Conservation (phyloP, 64 coral and sea anemone species). For the Orbicella faveolata region DNA sequence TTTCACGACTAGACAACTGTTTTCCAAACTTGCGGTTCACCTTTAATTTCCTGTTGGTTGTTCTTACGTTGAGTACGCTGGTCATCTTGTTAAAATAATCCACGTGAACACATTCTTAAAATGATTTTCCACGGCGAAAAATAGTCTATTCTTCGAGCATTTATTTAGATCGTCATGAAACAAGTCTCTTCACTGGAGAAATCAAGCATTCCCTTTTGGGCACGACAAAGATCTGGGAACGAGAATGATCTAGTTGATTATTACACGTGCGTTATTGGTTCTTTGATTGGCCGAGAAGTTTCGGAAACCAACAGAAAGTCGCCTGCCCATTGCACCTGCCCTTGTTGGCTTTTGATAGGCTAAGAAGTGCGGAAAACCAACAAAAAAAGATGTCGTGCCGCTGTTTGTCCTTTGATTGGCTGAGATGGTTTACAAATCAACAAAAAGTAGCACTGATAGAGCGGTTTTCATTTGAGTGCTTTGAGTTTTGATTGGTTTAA, state of each 20-base stretch:
- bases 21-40: not conserved
- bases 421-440: too few relatives aligned
- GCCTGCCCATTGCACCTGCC: not conserved
- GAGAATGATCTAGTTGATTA: not conserved
- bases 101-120: not conserved
- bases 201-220: not conserved
- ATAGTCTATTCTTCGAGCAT: not conserved
- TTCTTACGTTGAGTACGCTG: not conserved
- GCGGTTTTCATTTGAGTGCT: too few relatives aligned
- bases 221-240: not conserved
- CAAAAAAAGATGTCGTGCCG: too few relatives aligned
- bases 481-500: too few relatives aligned
- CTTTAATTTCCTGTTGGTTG: slow-evolving; percentile 17
- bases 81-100: not conserved
- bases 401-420: too few relatives aligned
- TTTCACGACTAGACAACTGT: not conserved
- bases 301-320: not conserved
- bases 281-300: not conserved
- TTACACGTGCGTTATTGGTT: not conserved
- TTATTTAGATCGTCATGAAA: not conserved
- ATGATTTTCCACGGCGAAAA: not conserved
- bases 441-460: too few relatives aligned
- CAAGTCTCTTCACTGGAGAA: not conserved
- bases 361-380: too few relatives aligned
- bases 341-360: too few relatives aligned